Conservation (phyloP, 2,888 invertebrate species). For the Eumerus sabulonum region DNA sequence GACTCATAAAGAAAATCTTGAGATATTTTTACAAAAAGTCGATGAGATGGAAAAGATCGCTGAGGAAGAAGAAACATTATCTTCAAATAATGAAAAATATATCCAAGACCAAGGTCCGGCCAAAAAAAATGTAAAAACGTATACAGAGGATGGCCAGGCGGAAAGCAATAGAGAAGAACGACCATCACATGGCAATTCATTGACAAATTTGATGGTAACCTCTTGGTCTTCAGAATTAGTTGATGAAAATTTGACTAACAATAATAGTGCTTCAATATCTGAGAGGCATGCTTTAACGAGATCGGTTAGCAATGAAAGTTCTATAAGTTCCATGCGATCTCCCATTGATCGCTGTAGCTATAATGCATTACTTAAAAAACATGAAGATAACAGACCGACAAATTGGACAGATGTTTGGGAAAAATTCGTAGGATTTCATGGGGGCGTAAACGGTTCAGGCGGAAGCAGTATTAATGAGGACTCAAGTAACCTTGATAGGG, state of each 20-base stretch:
- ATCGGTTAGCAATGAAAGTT: constrained; percentile 76
- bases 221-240: constrained; percentile 76
- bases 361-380: constrained; percentile 76
- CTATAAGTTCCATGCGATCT: constrained; percentile 73
- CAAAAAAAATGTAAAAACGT: no score
- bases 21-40: constrained; percentile 77
- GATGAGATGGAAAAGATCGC: constrained; percentile 78
- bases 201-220: constrained; percentile 76
- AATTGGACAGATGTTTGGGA: constrained; percentile 82
- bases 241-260: constrained; percentile 46
- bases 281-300: constrained; percentile 71
- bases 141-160: constrained; percentile 6
- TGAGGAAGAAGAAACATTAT: constrained; percentile 80
- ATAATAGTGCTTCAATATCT: constrained; percentile 38
- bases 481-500: constrained; percentile 29
- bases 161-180: constrained; percentile 12
- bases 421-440: constrained; percentile 72
- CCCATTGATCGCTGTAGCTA: constrained; percentile 76
- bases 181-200: constrained; percentile 72
- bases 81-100: no score
- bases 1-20: constrained; percentile 75
- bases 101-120: no score
- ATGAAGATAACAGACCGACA: constrained; percentile 74
- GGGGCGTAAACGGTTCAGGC: constrained; percentile 9
- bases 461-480: constrained; percentile 17